Evolutionary conservation across 2,797 vertebrate genomes (phyloP).

Genomic region (Capromys pilorides): DNA sequence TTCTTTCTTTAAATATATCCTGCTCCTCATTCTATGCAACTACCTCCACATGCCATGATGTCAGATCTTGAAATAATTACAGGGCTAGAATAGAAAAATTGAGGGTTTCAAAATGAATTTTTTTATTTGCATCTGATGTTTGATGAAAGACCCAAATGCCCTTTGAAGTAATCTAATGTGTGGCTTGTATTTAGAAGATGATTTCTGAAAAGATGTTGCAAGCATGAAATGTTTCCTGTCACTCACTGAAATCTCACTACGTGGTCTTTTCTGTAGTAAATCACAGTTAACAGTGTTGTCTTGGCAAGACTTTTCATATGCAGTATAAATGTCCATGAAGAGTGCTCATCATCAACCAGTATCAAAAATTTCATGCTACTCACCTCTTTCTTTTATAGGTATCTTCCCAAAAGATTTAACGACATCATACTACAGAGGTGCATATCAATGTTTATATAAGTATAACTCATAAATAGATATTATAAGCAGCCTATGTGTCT

Average conservation of each 20-base stretch:
- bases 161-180: constrained; percentile 51
- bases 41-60: constrained; percentile 48
- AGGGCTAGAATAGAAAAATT: constrained; percentile 52
- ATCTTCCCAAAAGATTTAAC: neutral
- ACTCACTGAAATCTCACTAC: constrained; percentile 19
- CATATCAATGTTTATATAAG: neutral
- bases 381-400: neutral
- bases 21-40: constrained; percentile 50
- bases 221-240: constrained; percentile 17
- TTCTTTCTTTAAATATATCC: constrained; percentile 46
- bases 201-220: constrained; percentile 56
- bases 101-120: constrained; percentile 17
- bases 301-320: neutral
- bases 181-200: neutral
- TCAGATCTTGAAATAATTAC: constrained; percentile 41
- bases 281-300: neutral
- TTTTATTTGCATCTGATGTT: constrained; percentile 48
- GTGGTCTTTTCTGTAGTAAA: neutral
- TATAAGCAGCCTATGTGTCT: neutral
- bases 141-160: constrained; percentile 41
- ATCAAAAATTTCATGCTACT: neutral
- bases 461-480: neutral
- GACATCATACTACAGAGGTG: neutral
- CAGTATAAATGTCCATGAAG: neutral
- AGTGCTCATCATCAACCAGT: neutral